A percentile compares a stretch with the other conserved stretches of the same genome.
Evolutionary conservation across 2,797 vertebrate genomes (phyloP).

Genomic region (Buphagus erythrorhynchus): DNA sequence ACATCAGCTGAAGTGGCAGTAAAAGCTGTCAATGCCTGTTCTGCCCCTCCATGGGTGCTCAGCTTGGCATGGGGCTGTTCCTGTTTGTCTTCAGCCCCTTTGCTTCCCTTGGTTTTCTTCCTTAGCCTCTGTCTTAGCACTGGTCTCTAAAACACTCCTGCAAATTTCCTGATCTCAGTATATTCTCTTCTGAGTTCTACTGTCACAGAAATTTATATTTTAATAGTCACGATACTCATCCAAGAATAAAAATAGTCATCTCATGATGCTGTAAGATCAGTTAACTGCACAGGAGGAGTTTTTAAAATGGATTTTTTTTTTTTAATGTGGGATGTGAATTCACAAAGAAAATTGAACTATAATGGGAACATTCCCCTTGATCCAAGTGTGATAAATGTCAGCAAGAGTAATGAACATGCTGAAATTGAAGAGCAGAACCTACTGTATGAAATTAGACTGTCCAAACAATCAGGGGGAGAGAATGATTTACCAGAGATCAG

Average conservation of each 20-base stretch:
- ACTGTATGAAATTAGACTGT: not conserved
- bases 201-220: not conserved
- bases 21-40: not conserved
- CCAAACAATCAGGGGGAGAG: not conserved
- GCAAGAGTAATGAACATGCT: not conserved
- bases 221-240: not conserved
- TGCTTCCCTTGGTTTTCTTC: not conserved
- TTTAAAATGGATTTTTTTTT: not conserved
- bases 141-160: not conserved
- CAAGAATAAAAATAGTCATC: not conserved
- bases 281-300: not conserved
- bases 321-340: not conserved
- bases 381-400: conserved; percentile 11
- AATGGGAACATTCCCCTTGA: not conserved
- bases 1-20: not conserved
- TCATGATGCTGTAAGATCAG: not conserved
- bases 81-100: not conserved
- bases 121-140: not conserved
- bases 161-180: not conserved
- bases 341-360: not conserved
- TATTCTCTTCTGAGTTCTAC: not conserved
- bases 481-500: not conserved
- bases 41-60: not conserved
- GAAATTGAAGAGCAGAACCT: not conserved
- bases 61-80: not conserved